Base-by-base conservation (phyloP, 2,888 invertebrate species). In the Slavum lentiscoides region DNA sequence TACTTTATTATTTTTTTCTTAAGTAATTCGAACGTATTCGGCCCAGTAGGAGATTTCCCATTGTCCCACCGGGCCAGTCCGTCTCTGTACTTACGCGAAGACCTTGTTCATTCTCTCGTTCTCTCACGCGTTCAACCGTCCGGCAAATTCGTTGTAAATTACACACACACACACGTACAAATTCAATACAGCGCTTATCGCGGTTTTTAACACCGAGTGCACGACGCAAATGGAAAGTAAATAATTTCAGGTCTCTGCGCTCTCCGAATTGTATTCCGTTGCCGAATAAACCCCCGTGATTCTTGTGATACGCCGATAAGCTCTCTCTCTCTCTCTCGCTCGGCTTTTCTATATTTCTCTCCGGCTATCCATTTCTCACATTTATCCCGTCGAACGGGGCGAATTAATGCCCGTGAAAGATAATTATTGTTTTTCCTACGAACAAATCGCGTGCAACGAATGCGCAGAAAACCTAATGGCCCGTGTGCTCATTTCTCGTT, bases 321-420 rank as follows among this genome's bases (percentile, higher is more conserved):
- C 1, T 30, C 4, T 30, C 30, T 30, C n/a, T 43, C 11, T 11
- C 43, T 9, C 11, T 43, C 43, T 43, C 43, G 2, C 43, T 43
- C 43, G 1, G 43, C 6, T 43, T 11, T 43, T 43, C 43, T 6
- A 43, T 30, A 30, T 30, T 30, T 30, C 30, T 30, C 30, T 4
- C 43, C 43, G 43, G 43, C 30, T 30, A 2, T 30, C 43, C 43
- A 6, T 43, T 43, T 43, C 11, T 43, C 43, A 6, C 43, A 1
- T 9, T 43, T 43, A 11, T 30, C n/a, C 15, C n/a, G 17, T n/a
- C 8, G 43, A 61, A 17, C 59, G 21, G 59, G 15, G 9, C 9
- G 17, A 58, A 37, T 61, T 61, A 61, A 73, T 17, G 75, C 75
- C 58, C 21, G 67, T n/a, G 75, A 75, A 75, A 75, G 59, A 75